A percentile compares a stretch with the other conserved stretches of the same genome.
These are phyloP conservation scores for Gambusia holbrooki DNA, from an alignment of 2,113 vertebrate species.

Conservation along the genomic window DNA sequence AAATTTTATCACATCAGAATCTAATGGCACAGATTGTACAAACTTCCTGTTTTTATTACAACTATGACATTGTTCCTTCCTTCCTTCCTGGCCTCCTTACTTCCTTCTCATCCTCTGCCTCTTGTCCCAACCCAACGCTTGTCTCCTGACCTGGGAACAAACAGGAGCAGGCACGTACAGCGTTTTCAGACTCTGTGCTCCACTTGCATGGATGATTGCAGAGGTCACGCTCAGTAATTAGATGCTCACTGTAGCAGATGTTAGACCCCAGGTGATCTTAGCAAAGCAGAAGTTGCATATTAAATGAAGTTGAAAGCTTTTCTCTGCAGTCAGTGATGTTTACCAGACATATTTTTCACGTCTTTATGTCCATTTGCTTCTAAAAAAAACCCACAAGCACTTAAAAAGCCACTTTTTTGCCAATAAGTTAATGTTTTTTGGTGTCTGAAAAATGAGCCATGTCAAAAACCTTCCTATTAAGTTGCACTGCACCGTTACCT, in stretches of 20 bases:
- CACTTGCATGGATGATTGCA: slow-evolving; percentile 40
- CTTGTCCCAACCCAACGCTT: slow-evolving; percentile 21
- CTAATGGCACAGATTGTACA: slow-evolving; percentile 55
- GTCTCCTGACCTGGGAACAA: slow-evolving; percentile 65
- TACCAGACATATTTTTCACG: neutral
- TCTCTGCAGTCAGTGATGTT: slow-evolving; percentile 34
- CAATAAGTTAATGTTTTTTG: too few species aligned
- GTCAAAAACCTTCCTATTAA: too few species aligned
- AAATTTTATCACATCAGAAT: slow-evolving; percentile 31
- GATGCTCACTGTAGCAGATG: slow-evolving; percentile 25
- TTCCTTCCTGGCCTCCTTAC: slow-evolving; percentile 67
- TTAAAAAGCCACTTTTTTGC: too few species aligned
- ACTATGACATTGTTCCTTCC: slow-evolving; percentile 61
- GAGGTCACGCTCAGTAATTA: slow-evolving; percentile 32
- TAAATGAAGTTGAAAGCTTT: slow-evolving; percentile 43
- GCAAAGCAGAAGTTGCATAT: slow-evolving; percentile 33
- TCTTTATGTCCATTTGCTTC: too few species aligned
- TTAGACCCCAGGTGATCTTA: slow-evolving; percentile 48
- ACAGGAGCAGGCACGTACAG: slow-evolving; percentile 55
- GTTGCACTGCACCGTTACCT: too few species aligned
- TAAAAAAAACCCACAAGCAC: too few species aligned
- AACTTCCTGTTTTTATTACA: slow-evolving; percentile 68
- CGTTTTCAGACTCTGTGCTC: slow-evolving; percentile 38
- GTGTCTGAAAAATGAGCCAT: too few species aligned
- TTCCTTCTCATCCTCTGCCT: slow-evolving; percentile 45